A percentile compares a stretch with the other conserved stretches of the same genome.
Conservation (phyloP, 2,797 vertebrate species). For the Sternarchorhynchus goeldii region DNA sequence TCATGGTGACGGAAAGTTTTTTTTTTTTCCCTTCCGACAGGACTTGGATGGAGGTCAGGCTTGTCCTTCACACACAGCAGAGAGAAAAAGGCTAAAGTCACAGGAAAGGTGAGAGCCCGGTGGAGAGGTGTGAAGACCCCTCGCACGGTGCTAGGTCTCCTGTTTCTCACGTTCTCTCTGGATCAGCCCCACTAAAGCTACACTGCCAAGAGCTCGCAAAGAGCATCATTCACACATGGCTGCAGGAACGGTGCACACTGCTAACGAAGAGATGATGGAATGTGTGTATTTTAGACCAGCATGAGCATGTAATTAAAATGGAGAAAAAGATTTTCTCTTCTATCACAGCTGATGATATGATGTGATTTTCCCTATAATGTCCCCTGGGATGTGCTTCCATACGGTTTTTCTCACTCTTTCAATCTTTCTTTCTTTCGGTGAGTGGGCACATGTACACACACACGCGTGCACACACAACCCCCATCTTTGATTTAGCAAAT, state of each 20-base stretch:
- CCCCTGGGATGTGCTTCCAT: background rate
- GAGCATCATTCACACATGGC: background rate
- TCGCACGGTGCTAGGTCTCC: background rate
- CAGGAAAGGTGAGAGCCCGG: background rate
- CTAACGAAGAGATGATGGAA: constrained; percentile 7
- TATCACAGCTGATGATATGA: constrained; percentile 25
- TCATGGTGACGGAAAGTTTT: background rate
- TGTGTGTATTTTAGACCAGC: background rate
- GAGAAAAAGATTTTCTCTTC: constrained; percentile 1
- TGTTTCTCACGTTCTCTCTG: background rate
- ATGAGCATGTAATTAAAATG: constrained; percentile 28
- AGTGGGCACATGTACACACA: background rate
- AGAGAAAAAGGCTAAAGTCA: background rate
- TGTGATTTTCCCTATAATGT: constrained; percentile 10
- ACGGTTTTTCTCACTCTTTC: constrained; percentile 4
- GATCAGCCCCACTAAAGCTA: background rate
- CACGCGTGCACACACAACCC: background rate
- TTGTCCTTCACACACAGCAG: constrained; percentile 6
- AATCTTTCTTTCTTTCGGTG: background rate
- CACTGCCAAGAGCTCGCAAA: background rate
- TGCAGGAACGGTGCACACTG: constrained; percentile 7
- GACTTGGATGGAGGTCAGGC: background rate
- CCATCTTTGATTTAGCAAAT: constrained; percentile 44
- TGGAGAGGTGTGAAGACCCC: background rate
- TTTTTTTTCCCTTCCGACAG: background rate